Evolutionary conservation across 2,113 vertebrate species (phyloP), one percentile per base, ranked within the genome.

Genomic region (Nannospalax galili): DNA sequence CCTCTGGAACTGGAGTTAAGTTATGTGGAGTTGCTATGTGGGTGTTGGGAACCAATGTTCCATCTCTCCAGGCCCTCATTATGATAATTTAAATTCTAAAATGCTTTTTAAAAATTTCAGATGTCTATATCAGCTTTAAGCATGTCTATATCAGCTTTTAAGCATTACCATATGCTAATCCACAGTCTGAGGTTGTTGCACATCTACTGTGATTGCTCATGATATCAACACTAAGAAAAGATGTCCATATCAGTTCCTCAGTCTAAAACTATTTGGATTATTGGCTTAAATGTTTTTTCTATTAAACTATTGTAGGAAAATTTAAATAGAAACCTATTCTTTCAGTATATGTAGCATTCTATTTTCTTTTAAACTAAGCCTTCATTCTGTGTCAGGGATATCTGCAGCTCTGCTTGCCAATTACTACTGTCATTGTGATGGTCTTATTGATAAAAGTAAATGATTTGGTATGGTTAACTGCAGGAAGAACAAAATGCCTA

Each of bases 391-490:
- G 16, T 72, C 7, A 72, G 26, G 0, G 24, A 32, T 48, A 52
- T 32, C 14, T 64, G 17, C 1, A 79, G 22, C 11, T 79, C 30
- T 73, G 4, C 1, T 1, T 62, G 8, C 1, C 19, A 40, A 60
- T 69, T 12, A 0, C 32, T 37, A 30, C 2, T 40, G 35, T 48
- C 19, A 4, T 8, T 6, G 64, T 4, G 14, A 3, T 22, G 15
- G 1, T 15, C 42, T 42, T 92, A 48, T 72, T 64, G 30, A 28
- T 35, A 5, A 30, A 73, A 79, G 56, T 10, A 79, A n/a, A 72
- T 30, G 22, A 15, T 2, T 20, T 56, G 24, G 60, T 22, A 12
- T 24, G 14, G 78, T 58, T 79, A 40, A 78, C 12, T 56, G 3
- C 3, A 56, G 16, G 7, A 45, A 65, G 85, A 90, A n/a, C 30